Evolutionary conservation across 1,140 invertebrate species (phyloP).

Genomic region (Calosoma granatense): DNA sequence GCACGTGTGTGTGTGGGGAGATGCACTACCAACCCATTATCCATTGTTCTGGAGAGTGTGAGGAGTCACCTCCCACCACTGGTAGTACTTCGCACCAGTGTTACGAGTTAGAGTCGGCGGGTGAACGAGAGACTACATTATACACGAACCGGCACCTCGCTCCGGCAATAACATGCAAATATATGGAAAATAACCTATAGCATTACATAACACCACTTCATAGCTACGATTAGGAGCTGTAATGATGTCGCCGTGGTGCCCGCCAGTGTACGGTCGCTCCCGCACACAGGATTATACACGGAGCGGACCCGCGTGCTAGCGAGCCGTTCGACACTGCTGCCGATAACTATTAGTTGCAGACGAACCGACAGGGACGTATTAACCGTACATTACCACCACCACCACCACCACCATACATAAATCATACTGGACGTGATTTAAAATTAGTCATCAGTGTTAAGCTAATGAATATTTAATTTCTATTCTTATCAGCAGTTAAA

Average conservation of each 20-base stretch:
- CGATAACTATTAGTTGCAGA: background rate
- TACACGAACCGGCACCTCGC: conserved; percentile 14
- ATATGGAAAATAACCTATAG: conserved; percentile 30
- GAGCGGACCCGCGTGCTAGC: background rate
- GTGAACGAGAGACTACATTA: background rate
- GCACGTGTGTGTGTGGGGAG: background rate
- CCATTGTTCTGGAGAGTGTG: background rate
- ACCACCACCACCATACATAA: too few relatives aligned
- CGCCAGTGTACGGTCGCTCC: conserved; percentile 7
- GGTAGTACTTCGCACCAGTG: background rate
- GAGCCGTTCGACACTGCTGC: background rate
- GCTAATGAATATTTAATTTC: too few relatives aligned
- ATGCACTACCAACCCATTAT: background rate
- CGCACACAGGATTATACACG: background rate
- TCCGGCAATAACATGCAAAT: conserved; percentile 30
- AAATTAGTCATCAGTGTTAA: too few relatives aligned
- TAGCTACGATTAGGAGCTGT: conserved; percentile 8
- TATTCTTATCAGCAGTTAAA: too few relatives aligned
- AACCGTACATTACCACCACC: too few relatives aligned
- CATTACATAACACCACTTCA: conserved; percentile 27
- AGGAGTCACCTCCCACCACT: background rate
- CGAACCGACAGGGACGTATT: conserved; percentile 3
- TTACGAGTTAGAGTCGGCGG: background rate
- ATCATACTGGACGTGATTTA: too few relatives aligned
- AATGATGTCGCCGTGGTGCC: background rate